Percentiles rank a stretch among this genome's conserved stretches.
phyloP scores from a whole-genome alignment of 1,140 invertebrate genomes.

The Anastrepha ludens region DNA sequence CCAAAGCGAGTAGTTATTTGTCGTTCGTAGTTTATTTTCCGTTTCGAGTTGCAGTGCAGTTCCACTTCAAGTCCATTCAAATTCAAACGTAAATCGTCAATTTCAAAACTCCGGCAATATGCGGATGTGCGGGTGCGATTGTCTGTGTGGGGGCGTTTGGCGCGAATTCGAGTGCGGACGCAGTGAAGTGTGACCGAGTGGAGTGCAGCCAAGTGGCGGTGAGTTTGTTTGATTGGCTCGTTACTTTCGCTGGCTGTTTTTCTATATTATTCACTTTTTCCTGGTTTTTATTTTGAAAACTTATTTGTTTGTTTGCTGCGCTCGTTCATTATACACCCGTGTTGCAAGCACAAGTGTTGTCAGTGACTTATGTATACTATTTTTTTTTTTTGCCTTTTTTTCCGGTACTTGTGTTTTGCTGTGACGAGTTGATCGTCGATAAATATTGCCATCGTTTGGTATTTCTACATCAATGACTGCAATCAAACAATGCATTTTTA shows the following conservation, averaged over 20 bases:
- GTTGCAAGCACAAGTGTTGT: conserved; percentile 34
- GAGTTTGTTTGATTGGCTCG: conserved; percentile 45
- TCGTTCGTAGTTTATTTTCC: conserved; percentile 36
- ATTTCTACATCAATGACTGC: conserved; percentile 44
- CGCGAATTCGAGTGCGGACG: conserved; percentile 36
- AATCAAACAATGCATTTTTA: background rate
- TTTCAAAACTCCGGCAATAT: background rate
- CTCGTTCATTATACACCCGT: background rate
- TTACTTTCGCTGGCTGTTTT: conserved; percentile 41
- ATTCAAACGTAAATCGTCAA: conserved; percentile 47
- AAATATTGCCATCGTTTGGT: conserved; percentile 47
- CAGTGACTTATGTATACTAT: conserved; percentile 2
- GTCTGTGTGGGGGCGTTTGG: conserved; percentile 17
- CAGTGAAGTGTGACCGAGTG: conserved; percentile 41
- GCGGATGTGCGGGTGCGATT: background rate
- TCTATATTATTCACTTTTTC: background rate
- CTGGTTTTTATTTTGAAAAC: background rate
- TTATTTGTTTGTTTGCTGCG: conserved; percentile 26
- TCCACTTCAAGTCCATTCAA: conserved; percentile 48
- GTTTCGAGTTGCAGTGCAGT: conserved; percentile 40
- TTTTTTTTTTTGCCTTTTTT: background rate
- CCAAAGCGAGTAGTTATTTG: background rate
- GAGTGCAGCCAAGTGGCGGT: conserved; percentile 48
- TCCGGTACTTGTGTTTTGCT: background rate
- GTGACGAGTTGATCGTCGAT: conserved; percentile 15